These are phyloP conservation scores for Dynastes grantii DNA, from an alignment of 2,888 invertebrate species.

Conservation along the genomic window DNA sequence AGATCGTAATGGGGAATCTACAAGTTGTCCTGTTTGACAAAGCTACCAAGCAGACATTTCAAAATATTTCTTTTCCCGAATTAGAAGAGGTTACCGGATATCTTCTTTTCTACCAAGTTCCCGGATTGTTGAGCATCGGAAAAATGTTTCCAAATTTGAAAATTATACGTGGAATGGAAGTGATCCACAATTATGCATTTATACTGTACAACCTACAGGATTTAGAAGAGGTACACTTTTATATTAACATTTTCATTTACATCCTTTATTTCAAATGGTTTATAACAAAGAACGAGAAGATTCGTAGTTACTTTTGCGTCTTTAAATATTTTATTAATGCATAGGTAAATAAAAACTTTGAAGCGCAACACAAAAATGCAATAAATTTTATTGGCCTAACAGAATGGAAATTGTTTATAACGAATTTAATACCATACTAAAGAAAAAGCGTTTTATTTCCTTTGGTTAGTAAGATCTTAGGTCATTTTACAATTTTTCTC, in stretches of 20 bases:
- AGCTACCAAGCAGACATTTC: slow-evolving; percentile 57
- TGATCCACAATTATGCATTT: slow-evolving; percentile 85
- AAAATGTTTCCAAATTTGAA: slow-evolving; percentile 88
- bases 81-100: slow-evolving; percentile 89
- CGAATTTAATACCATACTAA: no score
- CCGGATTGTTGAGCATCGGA: slow-evolving; percentile 78
- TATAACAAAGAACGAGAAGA: no score
- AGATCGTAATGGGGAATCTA: slow-evolving; percentile 86
- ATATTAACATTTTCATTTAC: not conserved
- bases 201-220: slow-evolving; percentile 74
- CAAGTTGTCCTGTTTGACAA: slow-evolving; percentile 80
- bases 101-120: slow-evolving; percentile 82
- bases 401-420: no score
- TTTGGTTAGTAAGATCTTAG: no score
- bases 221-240: slow-evolving; percentile 47
- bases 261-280: no score
- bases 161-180: slow-evolving; percentile 84
- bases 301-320: no score
- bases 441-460: no score
- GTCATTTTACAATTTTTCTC: no score
- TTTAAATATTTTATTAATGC: no score
- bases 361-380: no score
- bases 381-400: no score
- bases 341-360: no score
- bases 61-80: slow-evolving; percentile 75